Conservation (phyloP, 2,113 vertebrate genomes). For the Phalacrocorax pelagicus region DNA sequence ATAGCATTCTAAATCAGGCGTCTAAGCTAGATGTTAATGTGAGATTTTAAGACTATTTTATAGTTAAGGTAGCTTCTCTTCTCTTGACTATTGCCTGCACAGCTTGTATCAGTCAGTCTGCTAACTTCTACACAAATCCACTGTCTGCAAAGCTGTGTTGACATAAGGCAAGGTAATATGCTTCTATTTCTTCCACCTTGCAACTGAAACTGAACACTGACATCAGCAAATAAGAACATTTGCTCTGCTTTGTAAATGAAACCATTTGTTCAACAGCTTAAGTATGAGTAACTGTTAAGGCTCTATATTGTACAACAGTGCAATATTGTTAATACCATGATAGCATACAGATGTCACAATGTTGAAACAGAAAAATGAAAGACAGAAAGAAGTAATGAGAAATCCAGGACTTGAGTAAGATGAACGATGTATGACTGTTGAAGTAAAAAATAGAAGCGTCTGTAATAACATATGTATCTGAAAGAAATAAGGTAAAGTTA, state of each 20-base stretch:
- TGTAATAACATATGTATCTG: slow-evolving; percentile 47
- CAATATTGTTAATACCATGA: slow-evolving; percentile 49
- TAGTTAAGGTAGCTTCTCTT: background rate
- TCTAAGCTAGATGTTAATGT: background rate
- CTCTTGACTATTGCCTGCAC: background rate
- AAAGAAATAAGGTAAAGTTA: slow-evolving; percentile 64
- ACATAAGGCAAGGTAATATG: background rate
- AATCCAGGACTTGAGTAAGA: slow-evolving; percentile 30
- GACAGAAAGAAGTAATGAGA: slow-evolving; percentile 54
- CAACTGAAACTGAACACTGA: slow-evolving; percentile 21
- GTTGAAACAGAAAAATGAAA: slow-evolving; percentile 52
- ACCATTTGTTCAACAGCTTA: slow-evolving; percentile 28
- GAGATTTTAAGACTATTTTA: background rate
- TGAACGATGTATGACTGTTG: slow-evolving; percentile 26
- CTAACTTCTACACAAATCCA: background rate
- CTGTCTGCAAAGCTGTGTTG: background rate
- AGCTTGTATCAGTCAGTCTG: background rate
- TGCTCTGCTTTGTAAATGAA: slow-evolving; percentile 25
- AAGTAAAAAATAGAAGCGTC: slow-evolving; percentile 50
- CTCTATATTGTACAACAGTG: slow-evolving; percentile 18
- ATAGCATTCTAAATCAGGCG: background rate
- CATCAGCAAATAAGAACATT: slow-evolving; percentile 35
- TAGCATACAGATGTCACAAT: slow-evolving; percentile 59
- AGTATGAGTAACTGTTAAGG: background rate
- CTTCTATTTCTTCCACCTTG: slow-evolving; percentile 9